These are phyloP conservation scores for Drosophila sucinea DNA, from an alignment of 1,140 invertebrate genomes.

Conservation along the genomic window DNA sequence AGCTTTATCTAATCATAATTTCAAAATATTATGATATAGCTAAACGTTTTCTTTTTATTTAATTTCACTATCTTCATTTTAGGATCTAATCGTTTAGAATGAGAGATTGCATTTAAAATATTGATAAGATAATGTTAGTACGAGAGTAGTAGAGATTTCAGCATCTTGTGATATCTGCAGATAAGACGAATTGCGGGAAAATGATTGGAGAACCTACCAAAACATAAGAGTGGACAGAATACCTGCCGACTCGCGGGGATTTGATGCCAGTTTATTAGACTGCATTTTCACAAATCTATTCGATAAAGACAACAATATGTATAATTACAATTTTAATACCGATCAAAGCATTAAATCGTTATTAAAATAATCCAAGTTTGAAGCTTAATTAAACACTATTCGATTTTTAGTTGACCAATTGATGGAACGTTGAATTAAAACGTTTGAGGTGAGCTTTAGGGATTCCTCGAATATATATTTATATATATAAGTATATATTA, in stretches of 20 bases:
- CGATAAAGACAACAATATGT: not conserved
- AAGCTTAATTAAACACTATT: not conserved
- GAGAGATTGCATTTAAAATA: not conserved
- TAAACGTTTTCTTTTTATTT: not conserved
- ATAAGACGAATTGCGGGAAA: not conserved
- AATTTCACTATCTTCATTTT: not conserved
- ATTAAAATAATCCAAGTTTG: not conserved
- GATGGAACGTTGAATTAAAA: not conserved
- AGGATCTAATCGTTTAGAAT: not conserved
- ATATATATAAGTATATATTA: not conserved
- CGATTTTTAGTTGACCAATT: not conserved
- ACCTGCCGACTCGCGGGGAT: slow-evolving; percentile 65
- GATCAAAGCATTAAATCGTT: not conserved
- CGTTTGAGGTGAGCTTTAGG: not conserved
- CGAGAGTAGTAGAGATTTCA: not conserved
- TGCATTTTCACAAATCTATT: slow-evolving; percentile 22
- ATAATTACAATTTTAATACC: not conserved
- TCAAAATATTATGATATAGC: not conserved
- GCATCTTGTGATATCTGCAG: not conserved
- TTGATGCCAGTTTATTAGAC: slow-evolving; percentile 51
- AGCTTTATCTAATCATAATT: not conserved
- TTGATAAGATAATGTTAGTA: slow-evolving; percentile 1
- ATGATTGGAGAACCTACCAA: slow-evolving; percentile 45
- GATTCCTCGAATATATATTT: not conserved
- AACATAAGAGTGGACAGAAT: slow-evolving; percentile 63